Evolutionary conservation across 2,888 invertebrate genomes (phyloP), one percentile per base, ranked within the genome.

Genomic region (Nymphalis urticae): DNA sequence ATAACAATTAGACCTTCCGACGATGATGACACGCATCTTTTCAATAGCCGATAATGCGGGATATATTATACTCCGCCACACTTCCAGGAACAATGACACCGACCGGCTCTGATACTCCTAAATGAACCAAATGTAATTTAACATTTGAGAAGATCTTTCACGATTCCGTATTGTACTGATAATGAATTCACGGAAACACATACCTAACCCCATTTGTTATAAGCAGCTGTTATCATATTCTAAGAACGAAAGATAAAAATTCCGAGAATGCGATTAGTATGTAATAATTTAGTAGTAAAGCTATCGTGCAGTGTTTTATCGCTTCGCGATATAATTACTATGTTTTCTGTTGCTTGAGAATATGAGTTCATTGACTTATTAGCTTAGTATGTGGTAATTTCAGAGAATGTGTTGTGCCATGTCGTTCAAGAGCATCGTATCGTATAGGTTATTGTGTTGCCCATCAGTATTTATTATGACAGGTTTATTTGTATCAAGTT

Each of bases 161-260:
- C 58, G 42, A 36, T 58, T 21, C 58, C 19, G 19, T 19, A 58
- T 58, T 58, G 58, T 56, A 62, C 47, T 56, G 60, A 63, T 70
- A 72, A 60, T 48, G 59, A 13, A 47, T 72, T 66, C 72, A 70
- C 42, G 21, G 72, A 68, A 72, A 58, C 58, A 66, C 47, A 58
- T 67, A 32, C 27, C 27, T 32, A 63, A 51, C 53, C 56, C 62
- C 58, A 61, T 64, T 68, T 62, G 24, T 62, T 64, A 67, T 61
- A 56, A 67, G 51, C 51, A 62, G 61, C 60, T 69, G 56, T 62
- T 74, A 74, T 68, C 68, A 65, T 59, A 58, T 75, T 72, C 75
- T 64, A 60, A 69, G 71, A 74, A 75, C 68, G 65, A 69, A 62
- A 74, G 69, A 75, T 73, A 71, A 71, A 72, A 68, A 72, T 74